Conservation (phyloP, 2,113 vertebrate genomes). For the Rynchops niger region DNA sequence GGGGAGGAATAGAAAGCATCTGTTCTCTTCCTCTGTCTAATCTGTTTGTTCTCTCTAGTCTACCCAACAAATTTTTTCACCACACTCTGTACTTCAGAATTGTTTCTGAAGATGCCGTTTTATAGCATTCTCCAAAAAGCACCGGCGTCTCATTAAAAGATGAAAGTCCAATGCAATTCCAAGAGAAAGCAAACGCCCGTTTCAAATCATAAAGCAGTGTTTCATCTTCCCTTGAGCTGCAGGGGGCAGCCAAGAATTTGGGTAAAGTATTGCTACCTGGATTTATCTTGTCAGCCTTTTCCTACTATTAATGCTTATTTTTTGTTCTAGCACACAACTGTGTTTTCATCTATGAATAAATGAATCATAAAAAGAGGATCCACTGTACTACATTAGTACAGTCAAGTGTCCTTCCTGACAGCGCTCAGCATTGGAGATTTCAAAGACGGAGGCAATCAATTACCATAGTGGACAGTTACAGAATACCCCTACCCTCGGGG, state of each 20-base stretch:
- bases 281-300: slow-evolving; percentile 34
- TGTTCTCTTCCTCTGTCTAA: slow-evolving; percentile 8
- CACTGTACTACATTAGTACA: neutral
- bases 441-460: neutral
- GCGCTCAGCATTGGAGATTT: neutral
- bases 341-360: slow-evolving; percentile 55
- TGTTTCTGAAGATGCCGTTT: slow-evolving; percentile 44
- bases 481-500: neutral
- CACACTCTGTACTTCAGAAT: neutral
- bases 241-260: slow-evolving; percentile 77
- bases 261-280: neutral
- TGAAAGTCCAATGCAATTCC: slow-evolving; percentile 39
- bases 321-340: slow-evolving; percentile 26
- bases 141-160: slow-evolving; percentile 56
- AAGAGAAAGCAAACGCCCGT: slow-evolving; percentile 27
- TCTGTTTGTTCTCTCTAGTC: slow-evolving; percentile 19
- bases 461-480: neutral
- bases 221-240: slow-evolving; percentile 55
- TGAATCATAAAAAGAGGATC: slow-evolving; percentile 18
- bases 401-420: neutral
- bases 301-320: neutral
- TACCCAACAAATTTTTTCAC: neutral
- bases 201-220: neutral
- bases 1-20: neutral
- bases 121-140: slow-evolving; percentile 13